Conservation (phyloP, 2,888 invertebrate species). For the Eupithecia abbreviata region DNA sequence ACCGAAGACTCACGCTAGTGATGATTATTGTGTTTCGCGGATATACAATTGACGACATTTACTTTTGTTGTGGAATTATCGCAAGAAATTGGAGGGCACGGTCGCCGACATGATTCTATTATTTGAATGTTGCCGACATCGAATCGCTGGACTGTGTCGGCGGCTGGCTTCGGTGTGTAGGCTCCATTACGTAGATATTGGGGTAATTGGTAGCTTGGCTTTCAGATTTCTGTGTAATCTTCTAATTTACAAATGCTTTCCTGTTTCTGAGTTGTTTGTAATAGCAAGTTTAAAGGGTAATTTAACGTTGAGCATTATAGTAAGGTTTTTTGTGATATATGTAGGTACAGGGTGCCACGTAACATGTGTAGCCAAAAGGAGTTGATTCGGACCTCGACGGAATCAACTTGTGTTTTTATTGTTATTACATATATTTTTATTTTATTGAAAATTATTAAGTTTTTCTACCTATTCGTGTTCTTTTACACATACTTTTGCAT, state of each 20-base stretch:
- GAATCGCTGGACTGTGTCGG: not conserved
- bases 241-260: not conserved
- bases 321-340: not conserved
- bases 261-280: constrained; percentile 2
- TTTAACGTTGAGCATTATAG: not conserved
- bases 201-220: not conserved
- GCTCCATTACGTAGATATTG: not conserved
- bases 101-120: not conserved
- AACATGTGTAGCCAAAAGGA: no score
- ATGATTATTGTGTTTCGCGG: not conserved
- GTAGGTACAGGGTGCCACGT: no score
- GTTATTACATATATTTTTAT: no score
- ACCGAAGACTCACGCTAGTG: no score
- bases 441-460: no score
- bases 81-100: not conserved
- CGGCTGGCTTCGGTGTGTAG: not conserved
- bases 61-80: not conserved
- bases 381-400: no score
- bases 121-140: not conserved
- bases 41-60: not conserved
- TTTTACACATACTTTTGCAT: no score
- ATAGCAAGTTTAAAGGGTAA: not conserved
- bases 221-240: constrained; percentile 11
- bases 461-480: no score
- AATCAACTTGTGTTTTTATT: no score